Percentiles rank a stretch among this genome's conserved stretches.
Evolutionary conservation across 2,797 vertebrate genomes (phyloP).

Genomic region (Chelonia mydas): DNA sequence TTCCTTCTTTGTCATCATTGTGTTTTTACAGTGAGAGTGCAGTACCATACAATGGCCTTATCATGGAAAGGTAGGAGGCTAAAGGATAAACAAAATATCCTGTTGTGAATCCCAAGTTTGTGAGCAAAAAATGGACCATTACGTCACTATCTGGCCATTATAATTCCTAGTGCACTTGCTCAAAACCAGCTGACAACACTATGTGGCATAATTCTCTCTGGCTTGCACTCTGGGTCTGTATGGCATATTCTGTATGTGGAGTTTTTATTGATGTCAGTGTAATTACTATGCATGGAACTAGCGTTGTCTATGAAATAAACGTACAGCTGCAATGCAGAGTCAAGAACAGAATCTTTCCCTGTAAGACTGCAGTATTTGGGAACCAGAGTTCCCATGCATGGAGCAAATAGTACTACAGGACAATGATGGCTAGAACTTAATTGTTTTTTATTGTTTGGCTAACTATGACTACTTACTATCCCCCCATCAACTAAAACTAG

Average conservation of each 20-base stretch:
- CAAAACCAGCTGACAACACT: not conserved
- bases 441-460: not conserved
- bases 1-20: not conserved
- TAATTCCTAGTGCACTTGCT: not conserved
- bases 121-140: not conserved
- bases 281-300: rapidly evolving
- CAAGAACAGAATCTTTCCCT: not conserved
- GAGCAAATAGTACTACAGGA: not conserved
- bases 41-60: rapidly evolving
- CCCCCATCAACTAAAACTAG: not conserved
- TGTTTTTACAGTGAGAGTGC: not conserved
- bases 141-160: not conserved
- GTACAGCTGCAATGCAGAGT: not conserved
- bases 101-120: not conserved
- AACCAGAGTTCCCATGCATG: not conserved
- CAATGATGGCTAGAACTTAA: not conserved
- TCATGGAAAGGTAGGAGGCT: not conserved
- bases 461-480: not conserved
- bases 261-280: rapidly evolving
- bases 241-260: not conserved
- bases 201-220: not conserved
- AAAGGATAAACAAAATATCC: not conserved
- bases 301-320: rapidly evolving
- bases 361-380: not conserved
- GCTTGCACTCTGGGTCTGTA: not conserved